phyloP scores from a whole-genome alignment of 1,140 invertebrate genomes.

The Stenopsyche tienmushanensis region DNA sequence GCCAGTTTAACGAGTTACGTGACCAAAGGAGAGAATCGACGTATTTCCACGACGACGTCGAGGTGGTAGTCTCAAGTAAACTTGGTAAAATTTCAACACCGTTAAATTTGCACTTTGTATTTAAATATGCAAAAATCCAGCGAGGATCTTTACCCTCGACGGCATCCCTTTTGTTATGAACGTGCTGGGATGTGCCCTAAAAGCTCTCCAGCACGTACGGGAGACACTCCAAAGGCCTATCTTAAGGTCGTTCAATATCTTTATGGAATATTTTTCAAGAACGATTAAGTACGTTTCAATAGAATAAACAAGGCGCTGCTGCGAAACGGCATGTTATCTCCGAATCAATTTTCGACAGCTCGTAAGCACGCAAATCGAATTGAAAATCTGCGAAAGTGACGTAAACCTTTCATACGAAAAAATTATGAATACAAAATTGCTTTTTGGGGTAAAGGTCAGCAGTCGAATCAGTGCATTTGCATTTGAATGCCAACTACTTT shows the following conservation, averaged over 20 bases:
- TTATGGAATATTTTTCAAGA: too few relatives aligned
- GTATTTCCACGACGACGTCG: background rate
- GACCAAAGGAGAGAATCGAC: constrained; percentile 29
- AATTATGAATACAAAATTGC: too few relatives aligned
- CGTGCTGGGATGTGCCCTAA: background rate
- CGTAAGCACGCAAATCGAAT: too few relatives aligned
- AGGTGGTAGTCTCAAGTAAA: constrained; percentile 1
- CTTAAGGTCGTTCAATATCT: background rate
- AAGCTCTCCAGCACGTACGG: background rate
- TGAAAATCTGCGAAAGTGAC: too few relatives aligned
- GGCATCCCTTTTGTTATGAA: constrained; percentile 8
- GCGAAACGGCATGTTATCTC: too few relatives aligned
- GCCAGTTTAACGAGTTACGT: constrained; percentile 25
- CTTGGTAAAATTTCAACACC: constrained; percentile 24
- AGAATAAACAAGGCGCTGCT: too few relatives aligned
- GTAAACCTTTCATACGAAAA: too few relatives aligned
- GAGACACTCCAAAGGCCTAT: constrained; percentile 8
- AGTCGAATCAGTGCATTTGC: too few relatives aligned
- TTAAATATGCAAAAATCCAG: constrained; percentile 28
- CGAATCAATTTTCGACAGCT: too few relatives aligned
- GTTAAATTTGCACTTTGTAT: constrained; percentile 34
- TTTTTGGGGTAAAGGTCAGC: too few relatives aligned
- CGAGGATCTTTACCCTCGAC: background rate
- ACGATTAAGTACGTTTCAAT: too few relatives aligned
- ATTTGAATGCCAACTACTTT: too few relatives aligned